phyloP scores from a whole-genome alignment of 1,140 invertebrate genomes.

The Drosophila arizonae region DNA sequence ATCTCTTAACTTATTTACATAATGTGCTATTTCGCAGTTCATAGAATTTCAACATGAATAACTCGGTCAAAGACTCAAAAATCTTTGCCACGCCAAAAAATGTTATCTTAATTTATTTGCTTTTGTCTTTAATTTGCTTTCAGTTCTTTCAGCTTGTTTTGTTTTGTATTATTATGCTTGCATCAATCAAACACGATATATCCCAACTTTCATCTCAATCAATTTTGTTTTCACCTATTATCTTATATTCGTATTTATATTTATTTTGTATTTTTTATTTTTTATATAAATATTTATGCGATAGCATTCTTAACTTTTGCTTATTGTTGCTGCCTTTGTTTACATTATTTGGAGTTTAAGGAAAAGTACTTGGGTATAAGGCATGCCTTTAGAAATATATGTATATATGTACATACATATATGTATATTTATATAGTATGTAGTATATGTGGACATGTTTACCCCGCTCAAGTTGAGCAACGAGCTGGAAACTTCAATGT shows the following conservation, averaged over 20 bases:
- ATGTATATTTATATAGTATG: not conserved
- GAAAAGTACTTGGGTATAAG: not conserved
- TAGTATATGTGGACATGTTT: not conserved
- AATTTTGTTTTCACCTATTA: slow-evolving; percentile 3
- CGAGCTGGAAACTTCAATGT: slow-evolving; percentile 21
- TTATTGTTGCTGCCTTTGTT: not conserved
- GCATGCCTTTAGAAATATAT: not conserved
- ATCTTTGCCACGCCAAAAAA: not conserved
- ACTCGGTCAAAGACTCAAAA: not conserved
- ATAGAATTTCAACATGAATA: slow-evolving; percentile 6
- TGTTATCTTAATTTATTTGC: slow-evolving; percentile 1
- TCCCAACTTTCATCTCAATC: slow-evolving; percentile 20
- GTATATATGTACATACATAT: not conserved
- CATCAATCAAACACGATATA: slow-evolving; percentile 10
- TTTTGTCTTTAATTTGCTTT: slow-evolving; percentile 13
- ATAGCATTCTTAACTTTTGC: not conserved
- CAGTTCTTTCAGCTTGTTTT: slow-evolving; percentile 9
- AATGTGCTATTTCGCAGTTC: no score
- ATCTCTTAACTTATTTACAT: no score
- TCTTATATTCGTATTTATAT: not conserved
- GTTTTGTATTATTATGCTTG: not conserved
- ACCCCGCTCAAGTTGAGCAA: slow-evolving; percentile 10
- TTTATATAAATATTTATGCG: not conserved
- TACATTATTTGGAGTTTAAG: not conserved
- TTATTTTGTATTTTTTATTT: not conserved